Conservation (phyloP, 2,797 vertebrate species). For the Staurois parvus region DNA sequence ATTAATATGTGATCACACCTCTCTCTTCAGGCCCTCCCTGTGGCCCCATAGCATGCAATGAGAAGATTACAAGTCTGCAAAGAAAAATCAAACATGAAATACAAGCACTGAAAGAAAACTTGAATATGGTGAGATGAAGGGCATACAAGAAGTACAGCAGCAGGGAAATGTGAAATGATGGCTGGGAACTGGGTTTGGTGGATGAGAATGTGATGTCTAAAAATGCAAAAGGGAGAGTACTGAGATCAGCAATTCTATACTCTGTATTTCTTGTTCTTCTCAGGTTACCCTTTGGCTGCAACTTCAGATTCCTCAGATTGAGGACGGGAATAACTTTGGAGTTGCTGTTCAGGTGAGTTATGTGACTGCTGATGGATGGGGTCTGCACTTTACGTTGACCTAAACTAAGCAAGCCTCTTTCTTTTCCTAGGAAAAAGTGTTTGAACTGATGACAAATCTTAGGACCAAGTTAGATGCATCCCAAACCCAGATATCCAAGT, state of each 20-base stretch:
- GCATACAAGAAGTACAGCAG: neutral
- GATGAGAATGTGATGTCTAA: conserved; percentile 13
- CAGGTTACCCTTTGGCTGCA: conserved; percentile 92
- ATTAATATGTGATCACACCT: neutral
- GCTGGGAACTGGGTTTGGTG: neutral
- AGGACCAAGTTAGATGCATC: conserved; percentile 89
- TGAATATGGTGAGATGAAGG: conserved; percentile 79
- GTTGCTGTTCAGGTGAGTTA: conserved; percentile 88
- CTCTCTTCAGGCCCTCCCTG: conserved; percentile 79
- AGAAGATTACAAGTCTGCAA: conserved; percentile 81
- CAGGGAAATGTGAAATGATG: neutral
- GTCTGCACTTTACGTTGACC: neutral
- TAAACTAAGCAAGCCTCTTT: neutral
- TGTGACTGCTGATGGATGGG: neutral
- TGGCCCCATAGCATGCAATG: conserved; percentile 87
- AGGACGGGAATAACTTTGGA: conserved; percentile 93
- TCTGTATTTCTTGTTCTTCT: neutral
- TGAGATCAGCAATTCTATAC: conserved; percentile 17
- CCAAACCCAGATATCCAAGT: conserved; percentile 91
- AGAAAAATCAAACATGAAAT: conserved; percentile 84
- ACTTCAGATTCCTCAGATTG: conserved; percentile 88
- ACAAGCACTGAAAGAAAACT: conserved; percentile 86
- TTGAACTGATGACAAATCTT: conserved; percentile 86
- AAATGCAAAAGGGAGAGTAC: conserved; percentile 27
- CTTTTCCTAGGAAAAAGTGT: conserved; percentile 87